These are phyloP conservation scores for Ochropacha duplaris DNA, from an alignment of 2,888 invertebrate species.

Conservation along the genomic window DNA sequence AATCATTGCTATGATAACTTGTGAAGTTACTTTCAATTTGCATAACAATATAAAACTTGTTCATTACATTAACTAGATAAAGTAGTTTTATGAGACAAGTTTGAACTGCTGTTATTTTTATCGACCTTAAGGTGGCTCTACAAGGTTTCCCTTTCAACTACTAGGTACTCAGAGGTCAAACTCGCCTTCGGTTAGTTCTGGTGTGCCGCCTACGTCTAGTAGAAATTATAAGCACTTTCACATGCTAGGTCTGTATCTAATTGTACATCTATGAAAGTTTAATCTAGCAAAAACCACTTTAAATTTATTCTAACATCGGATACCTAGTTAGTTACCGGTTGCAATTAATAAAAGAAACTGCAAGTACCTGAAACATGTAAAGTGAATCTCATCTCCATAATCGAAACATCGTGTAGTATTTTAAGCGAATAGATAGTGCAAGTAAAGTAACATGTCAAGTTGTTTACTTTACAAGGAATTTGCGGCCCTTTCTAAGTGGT, in stretches of 20 bases:
- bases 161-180: constrained; percentile 28
- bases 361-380: not conserved
- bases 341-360: not conserved
- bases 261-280: not conserved
- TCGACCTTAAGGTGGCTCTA: constrained; percentile 17
- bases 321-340: not conserved
- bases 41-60: not conserved
- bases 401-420: not conserved
- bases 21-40: not conserved
- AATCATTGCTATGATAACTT: too few relatives aligned
- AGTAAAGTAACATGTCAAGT: not conserved
- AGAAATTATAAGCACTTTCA: constrained; percentile 22
- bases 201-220: constrained; percentile 14
- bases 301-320: not conserved
- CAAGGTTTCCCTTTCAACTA: constrained; percentile 46
- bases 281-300: not conserved
- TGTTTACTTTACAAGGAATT: constrained; percentile 1
- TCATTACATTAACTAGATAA: not conserved
- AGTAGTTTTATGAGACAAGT: constrained; percentile 21
- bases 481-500: not conserved
- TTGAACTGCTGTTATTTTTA: constrained; percentile 29
- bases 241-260: not conserved
- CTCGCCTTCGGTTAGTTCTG: constrained; percentile 17
- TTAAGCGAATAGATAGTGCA: not conserved
- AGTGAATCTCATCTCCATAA: not conserved